Evolutionary conservation across 23 tunicate species (phyloP), one percentile per base, ranked within the genome.

Genomic region (Phallusia fumigata): DNA sequence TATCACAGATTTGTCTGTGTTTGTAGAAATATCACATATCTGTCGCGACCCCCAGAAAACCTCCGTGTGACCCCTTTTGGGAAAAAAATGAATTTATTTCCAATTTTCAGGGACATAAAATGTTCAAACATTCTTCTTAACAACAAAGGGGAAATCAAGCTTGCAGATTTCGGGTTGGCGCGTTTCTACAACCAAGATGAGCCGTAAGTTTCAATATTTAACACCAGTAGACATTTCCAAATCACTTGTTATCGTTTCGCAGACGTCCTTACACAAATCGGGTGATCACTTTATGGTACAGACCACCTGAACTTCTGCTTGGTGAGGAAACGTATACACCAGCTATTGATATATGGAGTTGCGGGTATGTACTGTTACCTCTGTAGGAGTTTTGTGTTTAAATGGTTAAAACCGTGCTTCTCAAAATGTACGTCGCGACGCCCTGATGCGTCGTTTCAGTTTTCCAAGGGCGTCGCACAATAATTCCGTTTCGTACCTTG

Each of bases 251-350:
- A 65, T 13, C 69, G 16, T 58, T 58, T 6, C 16, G 16, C 81
- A 77, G 81, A 18, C 81, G 81, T 35, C 81, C 81, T 22, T 77
- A 77, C 53, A 77, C 81, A 0, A 92, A 92, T 47, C 82, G 89
- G 0, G 99, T 95, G 19, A 95, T 95, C 74, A 95, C 99, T 32
- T 75, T 95, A 33, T 95, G 99, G 99, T 95, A 95, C 53, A 91
- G 99, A 0, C 90, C 99, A 2, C 99, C 99, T 11, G 99, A 95
- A 51, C 80, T 95, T 30, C 79, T 95, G 26, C 86, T 95, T 24
- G 99, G 99, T 0, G 91, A 89, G 81, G 99, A 95, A 52, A 87
- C 89, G n/a, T 95, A 95, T 80, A 95, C 91, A 10, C 95, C 99
- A 28, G 86, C 95, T 45, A 91, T 95, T 69, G 99, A 95, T 80